phyloP scores from a whole-genome alignment of 2,888 invertebrate species.

The Anorthoa munda region DNA sequence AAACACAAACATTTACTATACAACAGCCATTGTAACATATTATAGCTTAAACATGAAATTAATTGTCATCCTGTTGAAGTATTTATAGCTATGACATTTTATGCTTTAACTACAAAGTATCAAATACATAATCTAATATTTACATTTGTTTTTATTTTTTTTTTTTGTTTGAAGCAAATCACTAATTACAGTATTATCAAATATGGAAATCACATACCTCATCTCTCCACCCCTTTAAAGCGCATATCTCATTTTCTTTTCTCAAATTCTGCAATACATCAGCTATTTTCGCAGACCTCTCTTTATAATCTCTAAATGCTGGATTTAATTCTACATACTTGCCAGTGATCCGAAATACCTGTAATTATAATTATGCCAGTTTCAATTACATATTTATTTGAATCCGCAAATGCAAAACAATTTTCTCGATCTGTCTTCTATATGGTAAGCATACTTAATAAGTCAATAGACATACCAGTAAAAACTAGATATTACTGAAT shows the following conservation, averaged over 20 bases:
- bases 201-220: slow-evolving; percentile 91
- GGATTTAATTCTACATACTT: slow-evolving; percentile 96
- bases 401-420: background rate
- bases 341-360: slow-evolving; percentile 94
- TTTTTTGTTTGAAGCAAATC: background rate
- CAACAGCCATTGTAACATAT: background rate
- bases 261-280: slow-evolving; percentile 94
- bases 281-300: slow-evolving; percentile 95
- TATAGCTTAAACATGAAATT: slow-evolving; percentile 3
- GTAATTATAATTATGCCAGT: slow-evolving; percentile 50
- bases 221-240: slow-evolving; percentile 97
- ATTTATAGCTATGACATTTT: slow-evolving; percentile 1
- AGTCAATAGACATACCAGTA: background rate
- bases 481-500: slow-evolving; percentile 12
- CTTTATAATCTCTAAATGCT: slow-evolving; percentile 96
- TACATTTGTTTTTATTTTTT: background rate
- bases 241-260: slow-evolving; percentile 94
- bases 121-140: slow-evolving; percentile 10
- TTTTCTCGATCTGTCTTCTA: background rate
- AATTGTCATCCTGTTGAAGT: background rate
- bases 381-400: background rate
- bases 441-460: background rate
- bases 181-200: background rate
- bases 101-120: background rate
- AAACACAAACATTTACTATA: slow-evolving; percentile 14